Conservation (phyloP, 2,888 invertebrate genomes). For the Sclerodermus sp. region DNA sequence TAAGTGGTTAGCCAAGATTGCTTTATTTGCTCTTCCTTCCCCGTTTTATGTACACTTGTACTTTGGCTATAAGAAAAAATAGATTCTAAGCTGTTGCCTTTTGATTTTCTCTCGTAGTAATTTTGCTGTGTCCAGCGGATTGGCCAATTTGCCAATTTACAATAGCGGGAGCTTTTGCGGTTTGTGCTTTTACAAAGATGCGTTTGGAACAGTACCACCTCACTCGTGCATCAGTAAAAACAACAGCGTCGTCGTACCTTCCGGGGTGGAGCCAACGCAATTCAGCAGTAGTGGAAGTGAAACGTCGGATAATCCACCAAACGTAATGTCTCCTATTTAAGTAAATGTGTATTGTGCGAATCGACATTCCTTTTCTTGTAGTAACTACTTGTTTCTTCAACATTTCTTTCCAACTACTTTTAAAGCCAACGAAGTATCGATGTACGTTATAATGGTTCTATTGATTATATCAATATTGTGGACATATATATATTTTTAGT, state of each 20-base stretch:
- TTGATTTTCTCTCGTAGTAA: constrained; percentile 36
- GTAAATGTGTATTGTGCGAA: background rate
- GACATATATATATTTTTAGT: no score
- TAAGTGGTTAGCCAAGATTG: constrained; percentile 10
- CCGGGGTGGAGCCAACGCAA: constrained; percentile 21
- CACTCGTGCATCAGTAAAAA: constrained; percentile 30
- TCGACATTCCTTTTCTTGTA: background rate
- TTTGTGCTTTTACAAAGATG: constrained; percentile 44
- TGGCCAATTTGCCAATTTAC: constrained; percentile 44
- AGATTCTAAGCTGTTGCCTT: background rate
- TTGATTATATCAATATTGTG: no score
- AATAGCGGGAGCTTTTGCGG: constrained; percentile 38
- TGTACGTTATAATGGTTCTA: no score
- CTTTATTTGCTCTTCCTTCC: background rate
- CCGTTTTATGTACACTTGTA: no score
- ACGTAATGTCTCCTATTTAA: constrained; percentile 29
- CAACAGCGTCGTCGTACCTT: constrained; percentile 15
- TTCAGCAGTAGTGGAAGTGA: constrained; percentile 38
- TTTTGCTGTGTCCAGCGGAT: constrained; percentile 46
- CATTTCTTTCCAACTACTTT: no score
- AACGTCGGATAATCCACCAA: constrained; percentile 35
- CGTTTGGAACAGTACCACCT: constrained; percentile 17
- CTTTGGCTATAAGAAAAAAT: no score
- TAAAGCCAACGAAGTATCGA: no score
- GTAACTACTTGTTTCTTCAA: no score